These are phyloP conservation scores for Agrochola macilenta DNA, from an alignment of 2,888 invertebrate genomes.

Conservation along the genomic window DNA sequence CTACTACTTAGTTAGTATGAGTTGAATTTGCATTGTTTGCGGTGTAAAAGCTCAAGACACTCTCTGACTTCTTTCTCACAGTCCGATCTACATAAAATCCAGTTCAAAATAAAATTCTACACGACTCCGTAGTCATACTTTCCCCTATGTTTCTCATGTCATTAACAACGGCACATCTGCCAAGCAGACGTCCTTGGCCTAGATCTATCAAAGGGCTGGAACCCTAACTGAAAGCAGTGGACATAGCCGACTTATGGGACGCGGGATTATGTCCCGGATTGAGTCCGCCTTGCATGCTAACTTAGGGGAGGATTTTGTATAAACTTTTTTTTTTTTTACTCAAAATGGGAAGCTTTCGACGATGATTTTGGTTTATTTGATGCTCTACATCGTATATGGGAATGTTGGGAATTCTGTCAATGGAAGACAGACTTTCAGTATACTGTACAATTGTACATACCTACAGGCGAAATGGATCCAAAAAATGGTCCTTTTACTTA, in stretches of 20 bases:
- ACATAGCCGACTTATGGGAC: background rate
- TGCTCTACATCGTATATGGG: background rate
- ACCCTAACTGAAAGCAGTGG: constrained; percentile 17
- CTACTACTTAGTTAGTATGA: background rate
- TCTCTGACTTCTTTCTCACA: background rate
- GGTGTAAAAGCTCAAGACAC: background rate
- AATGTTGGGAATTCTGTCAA: background rate
- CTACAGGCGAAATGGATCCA: background rate
- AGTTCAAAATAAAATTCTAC: background rate
- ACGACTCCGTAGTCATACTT: background rate
- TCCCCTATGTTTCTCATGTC: background rate
- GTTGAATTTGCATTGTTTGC: background rate
- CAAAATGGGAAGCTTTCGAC: background rate
- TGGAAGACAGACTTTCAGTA: background rate
- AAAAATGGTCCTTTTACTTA: background rate
- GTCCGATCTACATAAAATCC: background rate
- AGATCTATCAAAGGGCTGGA: constrained; percentile 31
- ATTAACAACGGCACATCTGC: constrained; percentile 33
- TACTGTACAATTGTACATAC: no score
- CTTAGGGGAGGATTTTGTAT: constrained; percentile 2
- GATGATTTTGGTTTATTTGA: background rate
- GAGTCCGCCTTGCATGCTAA: background rate
- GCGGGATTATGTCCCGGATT: background rate
- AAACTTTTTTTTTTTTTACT: background rate
- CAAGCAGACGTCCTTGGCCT: constrained; percentile 40